Percentiles rank a stretch among this genome's conserved stretches.
Conservation (phyloP, 2,113 vertebrate genomes). For the Apodemus sylvaticus region DNA sequence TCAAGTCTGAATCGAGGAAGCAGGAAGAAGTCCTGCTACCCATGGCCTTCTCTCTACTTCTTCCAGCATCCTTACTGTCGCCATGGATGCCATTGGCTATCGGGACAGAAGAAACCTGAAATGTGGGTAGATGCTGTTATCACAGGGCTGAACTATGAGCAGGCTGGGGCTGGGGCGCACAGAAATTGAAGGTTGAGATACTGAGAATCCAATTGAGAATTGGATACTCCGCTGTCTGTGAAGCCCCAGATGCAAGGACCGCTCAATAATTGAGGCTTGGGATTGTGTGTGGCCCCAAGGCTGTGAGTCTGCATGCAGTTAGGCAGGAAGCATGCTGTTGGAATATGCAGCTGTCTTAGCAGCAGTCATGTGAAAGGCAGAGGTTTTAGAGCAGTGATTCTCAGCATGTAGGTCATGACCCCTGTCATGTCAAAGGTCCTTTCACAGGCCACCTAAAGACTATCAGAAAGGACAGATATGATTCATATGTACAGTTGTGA, state of each 20-base stretch:
- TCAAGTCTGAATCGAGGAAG: fast-evolving
- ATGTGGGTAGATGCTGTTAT: not conserved
- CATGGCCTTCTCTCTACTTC: not conserved
- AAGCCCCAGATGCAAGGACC: not conserved
- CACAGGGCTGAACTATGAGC: not conserved
- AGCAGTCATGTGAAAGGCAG: not conserved
- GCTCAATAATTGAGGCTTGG: not conserved
- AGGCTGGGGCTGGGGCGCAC: fast-evolving
- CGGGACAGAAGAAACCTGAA: not conserved
- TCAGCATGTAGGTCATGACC: not conserved
- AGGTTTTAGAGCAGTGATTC: not conserved
- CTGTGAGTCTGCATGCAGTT: fast-evolving
- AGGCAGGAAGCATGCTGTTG: fast-evolving
- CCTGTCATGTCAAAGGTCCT: not conserved
- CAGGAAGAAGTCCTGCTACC: fast-evolving
- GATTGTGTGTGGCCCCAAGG: fast-evolving
- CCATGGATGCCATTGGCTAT: fast-evolving
- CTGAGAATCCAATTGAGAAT: too few species aligned
- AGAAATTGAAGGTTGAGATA: not conserved
- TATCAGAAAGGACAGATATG: not conserved
- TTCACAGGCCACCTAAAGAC: not conserved
- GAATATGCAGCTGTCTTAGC: fast-evolving
- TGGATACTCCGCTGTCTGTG: not conserved
- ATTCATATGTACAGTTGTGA: not conserved
- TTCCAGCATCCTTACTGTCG: too few species aligned